phyloP scores from a whole-genome alignment of 2,888 invertebrate species.

The Rhagonycha fulva region DNA sequence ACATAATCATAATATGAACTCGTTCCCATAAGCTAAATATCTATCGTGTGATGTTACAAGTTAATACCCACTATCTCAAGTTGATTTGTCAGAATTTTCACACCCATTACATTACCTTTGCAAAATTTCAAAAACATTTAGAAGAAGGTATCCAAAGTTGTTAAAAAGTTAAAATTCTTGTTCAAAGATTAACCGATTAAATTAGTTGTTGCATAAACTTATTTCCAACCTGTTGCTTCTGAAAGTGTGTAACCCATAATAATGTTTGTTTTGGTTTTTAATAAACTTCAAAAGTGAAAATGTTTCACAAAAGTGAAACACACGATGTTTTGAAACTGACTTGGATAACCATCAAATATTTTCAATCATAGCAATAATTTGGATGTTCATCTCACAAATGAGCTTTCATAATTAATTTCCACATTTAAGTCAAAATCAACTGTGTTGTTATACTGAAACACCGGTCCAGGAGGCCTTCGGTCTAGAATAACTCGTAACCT shows the following conservation, averaged over 20 bases:
- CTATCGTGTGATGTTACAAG: not conserved
- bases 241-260: not conserved
- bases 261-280: not conserved
- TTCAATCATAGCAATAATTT: no score
- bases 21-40: not conserved
- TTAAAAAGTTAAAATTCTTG: not conserved
- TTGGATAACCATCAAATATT: no score
- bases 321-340: not conserved
- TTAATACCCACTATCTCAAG: no score
- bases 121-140: not conserved
- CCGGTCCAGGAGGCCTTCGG: constrained; percentile 25
- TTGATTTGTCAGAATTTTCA: not conserved
- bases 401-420: not conserved
- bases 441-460: not conserved
- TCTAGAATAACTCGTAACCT: constrained; percentile 28
- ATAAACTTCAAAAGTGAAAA: not conserved
- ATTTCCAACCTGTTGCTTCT: not conserved
- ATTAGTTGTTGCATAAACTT: not conserved
- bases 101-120: not conserved
- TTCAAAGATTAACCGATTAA: not conserved
- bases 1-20: not conserved
- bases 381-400: not conserved
- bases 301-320: not conserved
- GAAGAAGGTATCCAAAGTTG: not conserved
- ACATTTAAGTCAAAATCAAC: not conserved